Base-by-base conservation (phyloP, 2,888 invertebrate species). In the Hyles lineata region DNA sequence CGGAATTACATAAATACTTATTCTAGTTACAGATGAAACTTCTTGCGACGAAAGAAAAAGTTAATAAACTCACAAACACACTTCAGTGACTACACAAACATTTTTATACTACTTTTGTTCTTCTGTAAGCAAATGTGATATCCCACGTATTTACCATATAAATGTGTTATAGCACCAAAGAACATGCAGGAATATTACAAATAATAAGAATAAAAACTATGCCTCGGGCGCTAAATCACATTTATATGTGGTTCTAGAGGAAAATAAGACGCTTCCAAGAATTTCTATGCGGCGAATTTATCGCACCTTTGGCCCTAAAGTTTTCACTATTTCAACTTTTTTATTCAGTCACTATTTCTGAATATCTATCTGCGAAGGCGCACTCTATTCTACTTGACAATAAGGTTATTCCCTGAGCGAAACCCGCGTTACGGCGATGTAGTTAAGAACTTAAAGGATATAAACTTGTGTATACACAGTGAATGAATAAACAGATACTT, bases 361-460 rank as follows among this genome's bases (percentile, higher is more conserved):
- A 81, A 84, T 81, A 78, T 83, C 76, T 80, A 79, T 80, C 76
- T 77, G 70, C 73, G 71, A 77, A 80, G 77, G 74, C 77, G 78
- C 76, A 74, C 78, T 81, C 81, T 86, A 85, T 83, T 87, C 86
- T 85, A 83, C 81, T 82, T 82, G 75, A 86, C 86, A 87, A 89
- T 87, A 84, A 81, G 85, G 84, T 81, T 85, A 83, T 86, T 88
- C 89, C 87, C 88, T 72, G 76, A 80, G 81, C 78, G 76, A 77
- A 80, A 75, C 78, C 81, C 81, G 77, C 80, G 82, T 79, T 84
- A 79, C 79, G 80, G 81, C 80, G 87, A 89, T 87, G 85, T 82
- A 83, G 88, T 88, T 86, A 85, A 79, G 78, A 87, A 88, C 84
- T 88, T 86, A 83, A 77, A 82, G 82, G 82, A 86, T 83, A 77